phyloP scores from a whole-genome alignment of 2,888 invertebrate genomes.

The Lasioglossum calceatum region DNA sequence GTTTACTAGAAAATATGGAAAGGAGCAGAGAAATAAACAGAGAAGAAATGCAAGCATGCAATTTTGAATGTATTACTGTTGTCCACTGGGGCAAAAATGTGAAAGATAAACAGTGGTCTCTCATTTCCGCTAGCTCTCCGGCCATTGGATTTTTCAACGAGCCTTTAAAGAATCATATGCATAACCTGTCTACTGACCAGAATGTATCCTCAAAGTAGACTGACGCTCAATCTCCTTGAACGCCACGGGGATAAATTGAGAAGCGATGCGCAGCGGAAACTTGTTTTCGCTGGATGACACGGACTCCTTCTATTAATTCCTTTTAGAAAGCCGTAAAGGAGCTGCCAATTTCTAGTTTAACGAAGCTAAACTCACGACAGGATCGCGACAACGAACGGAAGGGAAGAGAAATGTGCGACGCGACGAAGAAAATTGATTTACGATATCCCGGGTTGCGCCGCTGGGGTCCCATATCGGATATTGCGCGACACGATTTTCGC shows the following conservation, averaged over 20 bases:
- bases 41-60: too few species aligned
- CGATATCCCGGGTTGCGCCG: slow-evolving; percentile 44
- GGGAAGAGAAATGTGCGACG: slow-evolving; percentile 39
- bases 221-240: background rate
- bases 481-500: slow-evolving; percentile 47
- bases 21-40: too few species aligned
- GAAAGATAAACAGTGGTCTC: too few species aligned
- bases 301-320: slow-evolving; percentile 10
- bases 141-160: too few species aligned
- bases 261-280: background rate
- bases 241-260: too few species aligned
- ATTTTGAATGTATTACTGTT: too few species aligned
- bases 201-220: background rate
- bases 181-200: too few species aligned
- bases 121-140: too few species aligned
- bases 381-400: slow-evolving; percentile 6
- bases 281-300: background rate
- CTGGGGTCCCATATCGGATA: slow-evolving; percentile 53
- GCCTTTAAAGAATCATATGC: too few species aligned
- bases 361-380: slow-evolving; percentile 47
- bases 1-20: too few species aligned
- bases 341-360: slow-evolving; percentile 46
- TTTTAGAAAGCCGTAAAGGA: slow-evolving; percentile 28
- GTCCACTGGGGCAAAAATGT: too few species aligned
- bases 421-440: slow-evolving; percentile 66